Base-by-base conservation (phyloP, 2,797 vertebrate genomes). In the Tenualosa ilisha region DNA sequence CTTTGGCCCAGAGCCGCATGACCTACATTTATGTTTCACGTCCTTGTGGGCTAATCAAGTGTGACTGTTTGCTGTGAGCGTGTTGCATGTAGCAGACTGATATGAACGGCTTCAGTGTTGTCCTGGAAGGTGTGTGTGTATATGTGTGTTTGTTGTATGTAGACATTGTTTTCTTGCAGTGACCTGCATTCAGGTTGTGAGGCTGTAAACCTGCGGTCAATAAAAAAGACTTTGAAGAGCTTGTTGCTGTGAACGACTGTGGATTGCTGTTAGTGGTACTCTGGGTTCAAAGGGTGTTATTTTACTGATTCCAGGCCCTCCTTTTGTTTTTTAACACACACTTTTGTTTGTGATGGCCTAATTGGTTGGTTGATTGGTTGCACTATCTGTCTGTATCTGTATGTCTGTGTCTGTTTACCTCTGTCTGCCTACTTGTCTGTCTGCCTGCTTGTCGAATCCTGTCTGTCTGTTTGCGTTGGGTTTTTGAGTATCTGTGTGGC, bases 1-100 rank as follows among this genome's bases (percentile, higher is more conserved):
- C 37, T n/a, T 24, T 79, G 72, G 40, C 37, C 72, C 72, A 22
- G 17, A 43, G 72, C 37, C 40, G 37, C 37, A 46, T 79, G 72
- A 79, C 72, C 72, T 79, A 79, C 72, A 79, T 79, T 79, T 46
- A 20, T 15, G 6, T 79, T 20, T 79, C 72, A 79, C 37, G 17
- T 43, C 37, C 37, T 22, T 20, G 40, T 11, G 37, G 72, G 40
- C 72, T 79, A 79, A 79, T 79, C 0, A 1, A 46, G 15, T 46
- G 72, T 79, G 72, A 79, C 72, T 43, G 59, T 72, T 79, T 79
- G 40, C 72, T 79, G 37, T 46, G 40, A 46, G 37, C 40, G 40
- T 46, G 72, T 79, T 79, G 72, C 40, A 79, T 22, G 17, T 46
- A 7, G 17, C 72, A 43, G 17, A 79, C 72, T 43, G 6, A 24